A percentile compares a stretch with the other conserved stretches of the same genome.
These are phyloP conservation scores for Glomeris maerens DNA, from an alignment of 1,140 invertebrate species.

Conservation along the genomic window DNA sequence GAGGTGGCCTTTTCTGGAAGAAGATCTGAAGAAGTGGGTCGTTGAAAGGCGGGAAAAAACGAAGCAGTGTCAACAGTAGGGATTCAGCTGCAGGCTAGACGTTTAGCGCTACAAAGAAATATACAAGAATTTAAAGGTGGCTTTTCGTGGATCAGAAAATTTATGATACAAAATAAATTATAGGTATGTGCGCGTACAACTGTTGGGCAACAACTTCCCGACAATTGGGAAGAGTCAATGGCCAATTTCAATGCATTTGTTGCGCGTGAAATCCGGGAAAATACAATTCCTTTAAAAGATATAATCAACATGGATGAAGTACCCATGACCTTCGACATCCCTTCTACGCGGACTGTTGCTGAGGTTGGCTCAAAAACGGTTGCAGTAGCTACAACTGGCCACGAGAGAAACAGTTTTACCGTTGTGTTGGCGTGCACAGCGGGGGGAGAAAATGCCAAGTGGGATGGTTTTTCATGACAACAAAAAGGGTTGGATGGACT, in stretches of 20 bases:
- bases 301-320: conserved; percentile 20
- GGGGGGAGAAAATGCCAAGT: background rate
- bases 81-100: no score
- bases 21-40: no score
- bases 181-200: no score
- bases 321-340: conserved; percentile 18
- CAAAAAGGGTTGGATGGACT: background rate
- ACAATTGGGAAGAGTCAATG: background rate
- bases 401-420: conserved; percentile 17
- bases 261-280: background rate
- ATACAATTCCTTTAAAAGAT: background rate
- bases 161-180: no score
- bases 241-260: background rate
- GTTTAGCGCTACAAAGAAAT: no score
- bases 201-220: background rate
- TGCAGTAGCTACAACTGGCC: conserved; percentile 13
- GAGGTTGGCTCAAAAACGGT: conserved; percentile 14
- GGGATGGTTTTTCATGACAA: background rate
- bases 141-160: no score
- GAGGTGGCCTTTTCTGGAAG: no score
- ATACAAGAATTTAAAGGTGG: no score
- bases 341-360: conserved; percentile 16
- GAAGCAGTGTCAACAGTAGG: no score
- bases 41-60: no score
- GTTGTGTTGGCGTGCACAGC: conserved; percentile 13